Percentiles rank a stretch among this genome's conserved stretches.
These are phyloP conservation scores for Drosophila tsacasi DNA, from an alignment of 1,140 invertebrate species.

Conservation along the genomic window DNA sequence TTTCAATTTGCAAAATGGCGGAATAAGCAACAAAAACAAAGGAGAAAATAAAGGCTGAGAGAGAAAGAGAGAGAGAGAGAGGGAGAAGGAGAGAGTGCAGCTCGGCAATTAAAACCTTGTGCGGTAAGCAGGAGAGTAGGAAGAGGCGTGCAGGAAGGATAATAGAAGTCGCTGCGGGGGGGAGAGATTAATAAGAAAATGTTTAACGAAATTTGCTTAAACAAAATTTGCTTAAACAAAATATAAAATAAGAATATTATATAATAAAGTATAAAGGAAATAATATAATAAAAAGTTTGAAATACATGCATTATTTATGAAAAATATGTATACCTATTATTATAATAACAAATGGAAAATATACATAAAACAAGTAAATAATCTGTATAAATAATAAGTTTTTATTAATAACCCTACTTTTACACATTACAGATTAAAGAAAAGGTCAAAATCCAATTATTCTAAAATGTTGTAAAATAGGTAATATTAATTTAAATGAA, in stretches of 20 bases:
- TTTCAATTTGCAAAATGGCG: constrained; percentile 74
- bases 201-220: not conserved
- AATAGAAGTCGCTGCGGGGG: not conserved
- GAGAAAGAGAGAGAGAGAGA: not conserved
- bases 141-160: not conserved
- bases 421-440: too few relatives aligned
- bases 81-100: constrained; percentile 1
- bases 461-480: not conserved
- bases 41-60: not conserved
- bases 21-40: constrained; percentile 36
- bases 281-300: not conserved
- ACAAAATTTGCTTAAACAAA: not conserved
- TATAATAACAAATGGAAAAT: too few relatives aligned
- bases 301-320: too few relatives aligned
- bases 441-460: too few relatives aligned
- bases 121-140: constrained; percentile 9
- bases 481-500: not conserved
- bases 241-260: not conserved
- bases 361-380: too few relatives aligned
- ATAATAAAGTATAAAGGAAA: not conserved
- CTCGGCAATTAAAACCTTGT: constrained; percentile 40
- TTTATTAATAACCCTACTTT: too few relatives aligned
- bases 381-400: too few relatives aligned
- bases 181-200: not conserved
- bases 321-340: too few relatives aligned